Percentiles rank a stretch among this genome's conserved stretches.
Evolutionary conservation across 2,888 invertebrate species (phyloP).

Genomic region (Beris morrisii): DNA sequence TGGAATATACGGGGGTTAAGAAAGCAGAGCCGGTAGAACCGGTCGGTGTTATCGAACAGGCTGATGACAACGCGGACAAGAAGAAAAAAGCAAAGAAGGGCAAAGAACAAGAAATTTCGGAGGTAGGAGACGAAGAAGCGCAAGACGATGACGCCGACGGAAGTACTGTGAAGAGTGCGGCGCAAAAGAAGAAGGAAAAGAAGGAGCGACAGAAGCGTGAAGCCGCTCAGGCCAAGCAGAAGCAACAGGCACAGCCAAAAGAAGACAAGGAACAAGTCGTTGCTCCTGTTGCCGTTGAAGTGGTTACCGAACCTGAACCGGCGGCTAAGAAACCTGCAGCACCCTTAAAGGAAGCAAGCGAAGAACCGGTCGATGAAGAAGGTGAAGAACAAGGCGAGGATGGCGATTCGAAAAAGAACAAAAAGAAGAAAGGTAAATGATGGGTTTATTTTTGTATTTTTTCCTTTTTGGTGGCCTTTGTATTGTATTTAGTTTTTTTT

Average conservation of each 20-base stretch:
- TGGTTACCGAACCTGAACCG: not conserved
- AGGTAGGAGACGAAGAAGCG: conserved; percentile 51
- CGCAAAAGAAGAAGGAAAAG: conserved; percentile 88
- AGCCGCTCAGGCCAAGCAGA: conserved; percentile 59
- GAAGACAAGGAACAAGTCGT: conserved; percentile 39
- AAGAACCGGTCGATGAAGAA: conserved; percentile 48
- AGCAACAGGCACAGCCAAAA: conserved; percentile 37
- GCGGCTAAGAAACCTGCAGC: conserved; percentile 34
- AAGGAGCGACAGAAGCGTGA: conserved; percentile 78
- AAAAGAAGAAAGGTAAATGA: conserved; percentile 43
- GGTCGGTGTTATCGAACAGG: conserved; percentile 51
- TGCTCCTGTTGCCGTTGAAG: conserved; percentile 36
- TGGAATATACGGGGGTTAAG: conserved; percentile 74
- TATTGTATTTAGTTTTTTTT: too few relatives aligned
- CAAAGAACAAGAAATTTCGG: conserved; percentile 43
- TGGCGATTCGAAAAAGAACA: conserved; percentile 50
- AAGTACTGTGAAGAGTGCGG: conserved; percentile 73
- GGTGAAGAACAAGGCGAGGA: conserved; percentile 38
- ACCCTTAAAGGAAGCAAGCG: conserved; percentile 49
- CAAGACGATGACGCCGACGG: conserved; percentile 62
- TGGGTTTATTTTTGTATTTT: too few relatives aligned
- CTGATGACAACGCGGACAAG: conserved; percentile 49
- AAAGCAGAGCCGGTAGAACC: conserved; percentile 51
- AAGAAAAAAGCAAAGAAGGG: conserved; percentile 42
- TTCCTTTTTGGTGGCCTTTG: too few relatives aligned